Evolutionary conservation across 2,888 invertebrate species (phyloP), one percentile per base, ranked within the genome.

Genomic region (Thereva unica): DNA sequence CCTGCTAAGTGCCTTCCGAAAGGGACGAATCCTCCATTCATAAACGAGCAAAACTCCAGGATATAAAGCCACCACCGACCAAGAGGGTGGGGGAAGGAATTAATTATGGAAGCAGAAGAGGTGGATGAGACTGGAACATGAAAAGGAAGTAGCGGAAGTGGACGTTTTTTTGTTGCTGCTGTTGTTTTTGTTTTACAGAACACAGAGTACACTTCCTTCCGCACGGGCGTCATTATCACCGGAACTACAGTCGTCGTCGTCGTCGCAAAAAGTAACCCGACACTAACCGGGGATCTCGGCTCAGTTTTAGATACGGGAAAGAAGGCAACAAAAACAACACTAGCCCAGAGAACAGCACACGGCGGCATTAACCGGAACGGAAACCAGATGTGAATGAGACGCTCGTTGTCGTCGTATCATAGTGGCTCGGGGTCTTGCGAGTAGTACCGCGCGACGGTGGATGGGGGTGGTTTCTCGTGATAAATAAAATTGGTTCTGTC

Each of bases 211-310:
- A 61, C 61, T 61, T 61, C 61, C 61, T 61, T 49, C 61, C 61
- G 57, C 47, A 59, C 45, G 47, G 45, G 57, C 57, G 41, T 47
- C 47, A 59, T 59, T 59, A 59, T 59, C 57, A 59, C 57, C 57
- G 57, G 57, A 59, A 59, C 57, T 59, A 59, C 47, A 59, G 47
- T 35, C 57, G 38, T 23, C 23, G 23, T 23, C 23, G 23, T 23
- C 23, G 23, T 59, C 57, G 57, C 57, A 59, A 59, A 59, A 59
- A 59, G 57, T 47, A 59, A 59, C 38, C 45, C 8, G 57, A 59
- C 57, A 59, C 57, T 59, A n/a, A 23, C 23, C n/a, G n/a, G n/a
- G 7, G 57, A 34, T 47, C 57, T 47, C 38, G n/a, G 53, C 38
- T 47, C 23, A 37, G 57, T 23, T 23, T 23, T 23, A 23, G 23